Conservation (phyloP, 2,888 invertebrate genomes). For the Lucinisca nassula region DNA sequence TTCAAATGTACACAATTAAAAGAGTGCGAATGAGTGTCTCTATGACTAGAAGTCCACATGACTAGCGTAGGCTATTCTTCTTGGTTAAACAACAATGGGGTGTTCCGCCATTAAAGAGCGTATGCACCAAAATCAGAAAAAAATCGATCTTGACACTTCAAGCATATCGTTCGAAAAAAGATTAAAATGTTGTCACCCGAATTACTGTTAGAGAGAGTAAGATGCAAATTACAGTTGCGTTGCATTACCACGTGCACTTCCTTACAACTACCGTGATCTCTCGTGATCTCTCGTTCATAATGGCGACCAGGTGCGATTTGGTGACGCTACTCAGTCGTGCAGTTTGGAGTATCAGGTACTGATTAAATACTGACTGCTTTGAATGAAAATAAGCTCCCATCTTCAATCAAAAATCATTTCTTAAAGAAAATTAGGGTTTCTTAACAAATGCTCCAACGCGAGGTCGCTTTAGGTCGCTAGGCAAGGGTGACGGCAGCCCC, state of each 20-base stretch:
- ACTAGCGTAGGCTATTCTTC: no score
- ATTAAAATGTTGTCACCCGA: not conserved
- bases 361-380: not conserved
- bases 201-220: not conserved
- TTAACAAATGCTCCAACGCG: slow-evolving; percentile 29
- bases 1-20: no score
- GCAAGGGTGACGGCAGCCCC: slow-evolving; percentile 12
- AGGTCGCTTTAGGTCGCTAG: slow-evolving; percentile 42
- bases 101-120: not conserved
- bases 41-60: no score
- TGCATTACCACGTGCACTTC: slow-evolving; percentile 5
- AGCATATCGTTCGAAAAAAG: not conserved
- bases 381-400: not conserved
- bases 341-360: not conserved
- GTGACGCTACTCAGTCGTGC: not conserved
- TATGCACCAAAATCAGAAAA: not conserved
- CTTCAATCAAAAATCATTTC: not conserved
- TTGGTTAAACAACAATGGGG: no score
- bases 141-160: not conserved
- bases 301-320: slow-evolving; percentile 3
- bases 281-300: not conserved
- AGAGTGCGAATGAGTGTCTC: no score
- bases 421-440: not conserved
- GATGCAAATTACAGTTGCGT: not conserved
- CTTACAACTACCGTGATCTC: not conserved